phyloP scores from a whole-genome alignment of 1,140 invertebrate genomes.

The Aphaenogaster floridana region DNA sequence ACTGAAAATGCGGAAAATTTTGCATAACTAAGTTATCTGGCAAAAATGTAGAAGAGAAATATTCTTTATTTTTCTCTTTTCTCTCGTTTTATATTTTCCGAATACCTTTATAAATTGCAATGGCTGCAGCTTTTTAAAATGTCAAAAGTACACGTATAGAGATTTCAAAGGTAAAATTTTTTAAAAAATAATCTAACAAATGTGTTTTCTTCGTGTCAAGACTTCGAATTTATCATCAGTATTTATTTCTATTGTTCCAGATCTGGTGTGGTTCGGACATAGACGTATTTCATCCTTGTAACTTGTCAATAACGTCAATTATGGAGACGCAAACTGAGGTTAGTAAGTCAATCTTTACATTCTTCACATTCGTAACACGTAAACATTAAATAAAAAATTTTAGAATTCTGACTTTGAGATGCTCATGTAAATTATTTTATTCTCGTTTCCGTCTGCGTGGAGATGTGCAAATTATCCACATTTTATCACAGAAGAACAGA shows the following conservation, averaged over 20 bases:
- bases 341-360: conserved; percentile 3
- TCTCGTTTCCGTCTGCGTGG: not conserved
- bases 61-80: not conserved
- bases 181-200: not conserved
- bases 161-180: not conserved
- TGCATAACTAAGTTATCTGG: not conserved
- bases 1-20: not conserved
- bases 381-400: conserved; percentile 1
- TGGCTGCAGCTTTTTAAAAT: not conserved
- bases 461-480: conserved; percentile 8
- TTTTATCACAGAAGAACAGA: not conserved
- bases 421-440: not conserved
- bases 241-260: conserved; percentile 35
- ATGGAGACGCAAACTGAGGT: conserved; percentile 43
- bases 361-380: not conserved
- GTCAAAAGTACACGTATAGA: not conserved
- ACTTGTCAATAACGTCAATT: conserved; percentile 37
- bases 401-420: not conserved
- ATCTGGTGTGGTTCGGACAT: not conserved
- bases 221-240: not conserved
- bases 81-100: not conserved
- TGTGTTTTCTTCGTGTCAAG: not conserved
- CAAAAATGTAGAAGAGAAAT: not conserved
- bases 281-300: conserved; percentile 36
- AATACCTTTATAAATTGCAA: not conserved